Percentiles rank a stretch among this genome's conserved stretches.
Conservation (phyloP, 1,140 invertebrate genomes). For the Neodiprion virginianus region DNA sequence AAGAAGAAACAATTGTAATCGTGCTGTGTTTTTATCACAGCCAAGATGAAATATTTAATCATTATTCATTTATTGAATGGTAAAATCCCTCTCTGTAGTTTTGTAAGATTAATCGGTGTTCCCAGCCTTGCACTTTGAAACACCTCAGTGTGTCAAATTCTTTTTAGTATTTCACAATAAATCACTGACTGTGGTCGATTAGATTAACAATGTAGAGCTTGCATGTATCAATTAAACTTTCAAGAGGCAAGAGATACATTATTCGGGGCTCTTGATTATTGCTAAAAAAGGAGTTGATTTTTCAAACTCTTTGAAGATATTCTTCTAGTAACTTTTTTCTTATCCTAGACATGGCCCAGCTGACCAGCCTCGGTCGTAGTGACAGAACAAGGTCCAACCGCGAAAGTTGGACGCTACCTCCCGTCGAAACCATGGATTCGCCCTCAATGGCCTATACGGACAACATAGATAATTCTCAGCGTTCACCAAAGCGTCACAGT, state of each 20-base stretch:
- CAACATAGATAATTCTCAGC: conserved; percentile 47
- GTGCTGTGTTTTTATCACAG: too few relatives aligned
- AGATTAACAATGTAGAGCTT: too few relatives aligned
- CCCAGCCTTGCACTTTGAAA: too few relatives aligned
- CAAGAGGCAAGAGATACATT: neutral
- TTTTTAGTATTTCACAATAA: too few relatives aligned
- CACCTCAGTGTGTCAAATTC: too few relatives aligned
- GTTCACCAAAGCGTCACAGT: conserved; percentile 64
- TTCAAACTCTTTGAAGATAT: conserved; percentile 4
- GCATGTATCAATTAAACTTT: too few relatives aligned
- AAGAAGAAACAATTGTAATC: too few relatives aligned
- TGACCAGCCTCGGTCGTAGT: conserved; percentile 52
- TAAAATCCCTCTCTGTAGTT: conserved; percentile 14
- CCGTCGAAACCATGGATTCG: conserved; percentile 51
- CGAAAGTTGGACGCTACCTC: conserved; percentile 52
- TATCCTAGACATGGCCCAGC: conserved; percentile 51
- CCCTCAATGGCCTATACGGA: conserved; percentile 44
- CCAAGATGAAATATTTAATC: too few relatives aligned
- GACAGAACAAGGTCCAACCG: conserved; percentile 42
- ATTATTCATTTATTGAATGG: too few relatives aligned
- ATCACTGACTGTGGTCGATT: too few relatives aligned
- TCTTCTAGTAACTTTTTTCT: conserved; percentile 11
- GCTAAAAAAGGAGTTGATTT: too few relatives aligned
- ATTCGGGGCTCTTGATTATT: neutral
- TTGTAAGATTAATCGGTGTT: conserved; percentile 10